These are phyloP conservation scores for Salvelinus fontinalis DNA, from an alignment of 2,113 vertebrate genomes.

Conservation along the genomic window DNA sequence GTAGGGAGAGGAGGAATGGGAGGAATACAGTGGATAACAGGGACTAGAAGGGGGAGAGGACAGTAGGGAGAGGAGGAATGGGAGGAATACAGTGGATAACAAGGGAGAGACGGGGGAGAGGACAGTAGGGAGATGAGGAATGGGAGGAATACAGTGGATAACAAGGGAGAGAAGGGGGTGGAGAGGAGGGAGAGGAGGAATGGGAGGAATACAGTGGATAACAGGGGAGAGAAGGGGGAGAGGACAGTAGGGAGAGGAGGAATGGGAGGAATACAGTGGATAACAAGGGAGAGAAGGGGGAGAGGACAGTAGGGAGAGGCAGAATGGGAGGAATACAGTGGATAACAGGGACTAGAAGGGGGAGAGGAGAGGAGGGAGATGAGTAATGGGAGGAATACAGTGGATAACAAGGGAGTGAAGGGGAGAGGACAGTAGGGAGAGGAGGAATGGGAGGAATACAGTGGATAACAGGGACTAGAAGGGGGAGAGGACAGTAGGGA, in stretches of 20 bases:
- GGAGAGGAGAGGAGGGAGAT: constrained; percentile 19
- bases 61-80: neutral
- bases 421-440: neutral
- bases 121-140: constrained; percentile 2
- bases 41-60: no score
- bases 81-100: neutral
- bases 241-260: neutral
- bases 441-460: constrained; percentile 1
- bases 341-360: neutral
- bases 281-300: no score
- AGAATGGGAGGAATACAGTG: no score
- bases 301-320: constrained; percentile 22
- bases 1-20: no score
- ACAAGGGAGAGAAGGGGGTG: constrained; percentile 26
- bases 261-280: no score
- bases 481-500: constrained; percentile 29
- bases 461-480: constrained; percentile 21
- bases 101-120: constrained; percentile 23
- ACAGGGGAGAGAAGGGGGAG: constrained; percentile 12
- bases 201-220: no score
- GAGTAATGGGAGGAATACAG: constrained; percentile 30
- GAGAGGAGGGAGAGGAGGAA: no score
- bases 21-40: no score
- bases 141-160: neutral
- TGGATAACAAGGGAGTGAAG: constrained; percentile 18